Evolutionary conservation across 2,888 invertebrate species (phyloP).

Genomic region (Augiades crinisus): DNA sequence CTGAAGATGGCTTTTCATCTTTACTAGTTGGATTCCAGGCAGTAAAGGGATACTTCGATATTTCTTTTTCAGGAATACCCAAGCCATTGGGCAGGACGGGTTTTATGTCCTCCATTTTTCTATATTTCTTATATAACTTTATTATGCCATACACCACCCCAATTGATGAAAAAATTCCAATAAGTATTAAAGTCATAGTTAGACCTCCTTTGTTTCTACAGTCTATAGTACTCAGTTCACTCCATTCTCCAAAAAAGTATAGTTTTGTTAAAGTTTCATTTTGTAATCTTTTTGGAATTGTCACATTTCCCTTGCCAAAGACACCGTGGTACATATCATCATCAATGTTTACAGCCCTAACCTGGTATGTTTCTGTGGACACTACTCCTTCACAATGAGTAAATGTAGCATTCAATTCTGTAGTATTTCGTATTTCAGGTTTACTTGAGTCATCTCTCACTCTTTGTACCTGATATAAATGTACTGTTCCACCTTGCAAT

Average conservation of each 20-base stretch:
- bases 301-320: conserved; percentile 46
- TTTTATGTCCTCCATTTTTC: conserved; percentile 85
- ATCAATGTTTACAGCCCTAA: conserved; percentile 68
- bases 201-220: conserved; percentile 57
- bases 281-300: conserved; percentile 39
- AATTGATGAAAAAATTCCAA: conserved; percentile 52
- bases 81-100: conserved; percentile 85
- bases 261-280: conserved; percentile 27
- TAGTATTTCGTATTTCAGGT: conserved; percentile 50
- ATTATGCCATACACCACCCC: conserved; percentile 56
- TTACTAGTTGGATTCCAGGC: conserved; percentile 64
- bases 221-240: conserved; percentile 52
- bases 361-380: conserved; percentile 58
- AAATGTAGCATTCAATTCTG: conserved; percentile 44
- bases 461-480: conserved; percentile 79
- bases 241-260: conserved; percentile 64
- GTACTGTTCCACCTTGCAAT: conserved; percentile 76
- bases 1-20: conserved; percentile 71
- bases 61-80: conserved; percentile 70
- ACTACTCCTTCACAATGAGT: conserved; percentile 57
- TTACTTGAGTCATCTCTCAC: conserved; percentile 57
- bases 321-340: conserved; percentile 56
- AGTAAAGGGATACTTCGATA: conserved; percentile 62
- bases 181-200: conserved; percentile 55
- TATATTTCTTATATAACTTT: conserved; percentile 82